phyloP scores from a whole-genome alignment of 2,113 vertebrate genomes.

The Scolopax mira region DNA sequence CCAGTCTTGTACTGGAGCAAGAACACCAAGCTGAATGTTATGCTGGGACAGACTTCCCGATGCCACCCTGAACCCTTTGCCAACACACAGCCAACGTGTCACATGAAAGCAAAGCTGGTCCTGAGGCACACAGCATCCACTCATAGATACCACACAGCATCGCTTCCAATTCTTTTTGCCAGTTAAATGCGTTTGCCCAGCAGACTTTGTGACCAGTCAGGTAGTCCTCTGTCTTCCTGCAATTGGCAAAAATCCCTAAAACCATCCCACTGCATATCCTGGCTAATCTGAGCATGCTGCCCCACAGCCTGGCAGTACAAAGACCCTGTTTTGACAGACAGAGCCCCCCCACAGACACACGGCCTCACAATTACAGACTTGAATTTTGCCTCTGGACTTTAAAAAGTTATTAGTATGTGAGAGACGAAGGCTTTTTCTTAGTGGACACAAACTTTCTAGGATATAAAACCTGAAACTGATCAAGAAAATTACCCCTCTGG shows the following conservation, averaged over 20 bases:
- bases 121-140: not conserved
- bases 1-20: not conserved
- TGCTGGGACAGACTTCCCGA: not conserved
- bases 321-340: accelerated
- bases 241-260: not conserved
- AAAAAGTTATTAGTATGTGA: not conserved
- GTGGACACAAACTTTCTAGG: not conserved
- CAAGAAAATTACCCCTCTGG: not conserved
- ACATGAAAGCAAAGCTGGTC: not conserved
- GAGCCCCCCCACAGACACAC: not conserved
- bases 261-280: not conserved
- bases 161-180: not conserved
- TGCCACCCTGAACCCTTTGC: not conserved
- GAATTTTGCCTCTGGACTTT: not conserved
- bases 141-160: not conserved
- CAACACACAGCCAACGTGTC: accelerated
- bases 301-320: not conserved
- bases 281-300: not conserved
- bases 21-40: not conserved
- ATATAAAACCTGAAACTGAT: not conserved
- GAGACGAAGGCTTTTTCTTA: not conserved
- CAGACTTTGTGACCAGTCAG: not conserved
- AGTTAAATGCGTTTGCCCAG: not conserved
- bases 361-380: not conserved
- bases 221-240: not conserved